Evolutionary conservation across 2,888 invertebrate species (phyloP).

Genomic region (Dasypolia templi): DNA sequence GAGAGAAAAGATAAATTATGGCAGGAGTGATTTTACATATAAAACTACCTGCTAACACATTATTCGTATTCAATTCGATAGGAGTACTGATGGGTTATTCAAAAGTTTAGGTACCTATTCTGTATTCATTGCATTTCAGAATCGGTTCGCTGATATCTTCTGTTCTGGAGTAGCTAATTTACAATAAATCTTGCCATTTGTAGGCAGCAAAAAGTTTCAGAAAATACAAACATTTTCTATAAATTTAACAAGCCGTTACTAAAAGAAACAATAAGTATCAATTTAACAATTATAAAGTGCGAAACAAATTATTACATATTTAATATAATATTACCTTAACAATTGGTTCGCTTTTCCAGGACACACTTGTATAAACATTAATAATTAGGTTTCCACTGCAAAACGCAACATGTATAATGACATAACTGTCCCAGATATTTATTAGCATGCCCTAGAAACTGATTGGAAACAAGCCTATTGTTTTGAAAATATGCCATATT

Average conservation of each 20-base stretch:
- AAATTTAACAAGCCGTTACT: background rate
- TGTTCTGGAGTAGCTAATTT: background rate
- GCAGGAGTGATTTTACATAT: background rate
- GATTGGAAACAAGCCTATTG: slow-evolving; percentile 58
- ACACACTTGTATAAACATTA: slow-evolving; percentile 49
- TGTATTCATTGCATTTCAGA: too few species aligned
- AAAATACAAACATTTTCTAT: background rate
- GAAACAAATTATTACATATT: background rate
- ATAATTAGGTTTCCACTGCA: slow-evolving; percentile 40
- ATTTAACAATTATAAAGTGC: background rate
- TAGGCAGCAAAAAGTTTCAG: background rate
- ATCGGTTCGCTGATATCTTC: background rate
- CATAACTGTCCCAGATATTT: slow-evolving; percentile 52
- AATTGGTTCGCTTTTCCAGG: background rate
- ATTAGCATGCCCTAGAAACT: slow-evolving; percentile 41
- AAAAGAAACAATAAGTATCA: too few species aligned
- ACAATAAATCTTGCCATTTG: background rate
- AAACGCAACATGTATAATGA: slow-evolving; percentile 28
- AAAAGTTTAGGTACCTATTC: background rate
- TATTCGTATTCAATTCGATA: background rate
- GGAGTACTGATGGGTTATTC: background rate
- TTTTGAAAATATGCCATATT: slow-evolving; percentile 55
- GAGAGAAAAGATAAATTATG: background rate
- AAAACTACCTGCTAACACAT: background rate
- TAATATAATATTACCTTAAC: background rate